These are phyloP conservation scores for Dysmachus trigonus DNA, from an alignment of 2,888 invertebrate genomes.

Conservation along the genomic window DNA sequence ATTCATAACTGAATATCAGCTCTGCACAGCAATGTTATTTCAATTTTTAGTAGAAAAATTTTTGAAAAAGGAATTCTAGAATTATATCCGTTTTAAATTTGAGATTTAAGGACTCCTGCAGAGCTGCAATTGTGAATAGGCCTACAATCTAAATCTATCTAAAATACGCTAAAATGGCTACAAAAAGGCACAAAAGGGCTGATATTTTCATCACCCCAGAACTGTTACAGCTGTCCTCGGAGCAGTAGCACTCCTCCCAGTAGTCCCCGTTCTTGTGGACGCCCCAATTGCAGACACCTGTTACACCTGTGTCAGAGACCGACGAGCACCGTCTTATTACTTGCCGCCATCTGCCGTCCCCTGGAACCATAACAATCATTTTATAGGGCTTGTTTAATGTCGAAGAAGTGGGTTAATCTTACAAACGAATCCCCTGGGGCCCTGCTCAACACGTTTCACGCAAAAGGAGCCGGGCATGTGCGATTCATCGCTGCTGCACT, in stretches of 20 bases:
- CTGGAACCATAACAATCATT: slow-evolving; percentile 66
- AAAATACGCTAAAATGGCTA: neutral
- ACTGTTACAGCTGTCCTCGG: slow-evolving; percentile 86
- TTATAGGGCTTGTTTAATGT: neutral
- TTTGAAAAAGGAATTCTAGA: neutral
- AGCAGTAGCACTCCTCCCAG: slow-evolving; percentile 97
- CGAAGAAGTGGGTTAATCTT: slow-evolving; percentile 64
- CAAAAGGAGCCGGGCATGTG: slow-evolving; percentile 95
- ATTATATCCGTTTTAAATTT: neutral
- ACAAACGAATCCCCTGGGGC: slow-evolving; percentile 95
- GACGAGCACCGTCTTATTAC: slow-evolving; percentile 90
- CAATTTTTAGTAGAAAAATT: neutral
- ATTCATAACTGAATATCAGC: neutral
- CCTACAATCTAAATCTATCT: neutral
- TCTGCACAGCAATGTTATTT: neutral
- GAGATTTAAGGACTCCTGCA: neutral
- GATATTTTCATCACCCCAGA: slow-evolving; percentile 46
- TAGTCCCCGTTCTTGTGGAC: slow-evolving; percentile 94
- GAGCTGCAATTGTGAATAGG: neutral
- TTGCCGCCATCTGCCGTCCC: slow-evolving; percentile 95
- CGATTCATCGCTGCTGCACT: slow-evolving; percentile 94
- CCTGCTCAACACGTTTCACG: slow-evolving; percentile 93
- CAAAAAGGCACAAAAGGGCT: neutral
- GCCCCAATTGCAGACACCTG: slow-evolving; percentile 97
- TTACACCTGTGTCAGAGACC: slow-evolving; percentile 89